Conservation (phyloP, 2,888 invertebrate genomes). For the Mamestra brassicae region DNA sequence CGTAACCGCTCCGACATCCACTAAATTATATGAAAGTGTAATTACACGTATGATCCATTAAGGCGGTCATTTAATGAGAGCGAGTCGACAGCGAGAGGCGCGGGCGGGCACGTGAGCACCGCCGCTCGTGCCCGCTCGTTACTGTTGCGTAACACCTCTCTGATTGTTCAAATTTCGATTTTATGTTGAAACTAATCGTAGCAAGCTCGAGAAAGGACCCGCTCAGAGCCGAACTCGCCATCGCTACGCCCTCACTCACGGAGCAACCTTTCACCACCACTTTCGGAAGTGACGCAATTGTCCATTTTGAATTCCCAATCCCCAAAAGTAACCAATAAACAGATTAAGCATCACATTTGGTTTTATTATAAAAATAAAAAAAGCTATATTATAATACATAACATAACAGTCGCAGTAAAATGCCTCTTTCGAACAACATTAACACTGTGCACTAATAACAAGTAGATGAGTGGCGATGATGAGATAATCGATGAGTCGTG, state of each 20-base stretch:
- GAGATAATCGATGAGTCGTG: slow-evolving; percentile 74
- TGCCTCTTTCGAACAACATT: slow-evolving; percentile 85
- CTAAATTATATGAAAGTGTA: slow-evolving; percentile 80
- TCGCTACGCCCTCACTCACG: slow-evolving; percentile 74
- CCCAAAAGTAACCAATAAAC: slow-evolving; percentile 78
- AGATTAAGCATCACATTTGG: slow-evolving; percentile 83
- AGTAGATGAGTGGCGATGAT: slow-evolving; percentile 85
- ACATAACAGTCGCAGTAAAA: slow-evolving; percentile 89
- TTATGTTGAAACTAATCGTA: slow-evolving; percentile 77
- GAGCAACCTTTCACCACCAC: slow-evolving; percentile 87
- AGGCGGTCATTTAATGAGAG: slow-evolving; percentile 77
- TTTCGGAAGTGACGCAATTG: slow-evolving; percentile 84
- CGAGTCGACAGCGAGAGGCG: slow-evolving; percentile 51
- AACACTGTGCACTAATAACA: slow-evolving; percentile 90
- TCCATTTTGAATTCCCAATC: slow-evolving; percentile 68
- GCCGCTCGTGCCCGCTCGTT: slow-evolving; percentile 57
- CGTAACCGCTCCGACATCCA: slow-evolving; percentile 74
- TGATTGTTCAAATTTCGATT: slow-evolving; percentile 80
- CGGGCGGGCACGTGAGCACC: slow-evolving; percentile 47
- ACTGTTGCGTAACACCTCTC: slow-evolving; percentile 76
- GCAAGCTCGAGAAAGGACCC: slow-evolving; percentile 80
- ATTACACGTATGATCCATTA: slow-evolving; percentile 83
- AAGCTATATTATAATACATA: slow-evolving; percentile 88
- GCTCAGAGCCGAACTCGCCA: slow-evolving; percentile 64
- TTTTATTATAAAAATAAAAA: slow-evolving; percentile 89